Base-by-base conservation (phyloP, 1,140 invertebrate genomes). In the Hyposmocoma kahamanoa region DNA sequence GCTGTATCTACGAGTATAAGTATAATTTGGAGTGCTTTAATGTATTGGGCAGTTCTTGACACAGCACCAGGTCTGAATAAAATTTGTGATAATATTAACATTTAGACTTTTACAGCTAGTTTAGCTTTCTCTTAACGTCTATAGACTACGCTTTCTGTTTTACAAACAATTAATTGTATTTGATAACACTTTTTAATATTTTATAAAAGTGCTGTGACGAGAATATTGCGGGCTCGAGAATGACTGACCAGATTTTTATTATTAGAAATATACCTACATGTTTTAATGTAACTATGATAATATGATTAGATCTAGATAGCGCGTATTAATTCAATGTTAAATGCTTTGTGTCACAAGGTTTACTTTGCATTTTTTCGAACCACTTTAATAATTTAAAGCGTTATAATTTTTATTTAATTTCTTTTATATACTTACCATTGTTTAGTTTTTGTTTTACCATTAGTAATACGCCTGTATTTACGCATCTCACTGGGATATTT, bases 241-340 rank as follows among this genome's bases (percentile, higher is more conserved):
- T 63, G 79, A 83, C 79, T 83, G 77, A 81, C 63, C 61, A 72
- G 68, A 63, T 56, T 53, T n/a, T 60, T 69, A 65, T 60, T 28
- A 55, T 59, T 72, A 62, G 49, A 57, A 67, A 60, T 71, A 62
- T 67, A 65, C 56, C 69, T 61, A 75, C n/a, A 75, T 72, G 62
- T 77, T 78, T 76, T 78, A 64, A 77, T 76, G 53, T 64, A 63
- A 66, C 49, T 62, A 58, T 53, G 50, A 46, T 67, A 60, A 47
- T 61, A 51, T 66, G 59, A 65, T 62, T 77, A 76, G 67, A 53
- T 44, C 49, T 80, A 80, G 63, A 63, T 72, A 77, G 72, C 46
- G 55, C 58, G 59, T 81, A 58, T 67, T 62, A 60, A 70, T 64
- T 61, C 34, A 60, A 60, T 64, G 57, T 64, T 56, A 54, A 65